Base-by-base conservation (phyloP, 2,888 invertebrate genomes). In the Chrysodeixis includens region DNA sequence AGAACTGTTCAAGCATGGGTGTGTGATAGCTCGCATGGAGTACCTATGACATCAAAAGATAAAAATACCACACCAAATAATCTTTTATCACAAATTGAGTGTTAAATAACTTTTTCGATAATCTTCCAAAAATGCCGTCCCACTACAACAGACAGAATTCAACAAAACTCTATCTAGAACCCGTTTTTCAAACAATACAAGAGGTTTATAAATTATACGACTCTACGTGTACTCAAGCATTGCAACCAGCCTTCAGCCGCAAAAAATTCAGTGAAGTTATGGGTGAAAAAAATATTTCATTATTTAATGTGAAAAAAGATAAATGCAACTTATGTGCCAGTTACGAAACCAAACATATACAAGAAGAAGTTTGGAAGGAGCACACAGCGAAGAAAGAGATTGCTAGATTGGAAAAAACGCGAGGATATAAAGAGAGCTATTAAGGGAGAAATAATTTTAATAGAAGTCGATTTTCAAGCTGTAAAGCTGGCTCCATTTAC, bases 381-480 rank as follows among this genome's bases (percentile, higher is more conserved):
- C 60, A 52, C 40, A 60, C 60, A 60, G 60, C 60, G 53, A 60
- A 60, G 53, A 52, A 60, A 53, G 53, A 60, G 53, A 52, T 60
- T 60, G 60, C 57, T 35, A 57, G 55, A 56, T 35, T 22, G 60
- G 60, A n/a, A 64, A 63, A 59, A 60, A 60, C 53, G 60, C 53
- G 53, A 58, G 44, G 71, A 64, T 26, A 71, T 32, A 61, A 69
- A 60, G 69, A 71, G 30, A 54, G 56, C 55, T 30, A 60, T 66
- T 32, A 62, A 64, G 54, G 68, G 57, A 62, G 57, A 64, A 70
- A 10, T 62, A 14, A 68, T 64, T 56, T 22, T 70, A 30, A 56
- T 72, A 30, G 53, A 67, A 35, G 60, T 72, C 46, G 66, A 74
- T 61, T 60, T 77, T 61, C 62, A 77, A 63, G 72, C 73, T 30